Evolutionary conservation across 2,797 vertebrate species (phyloP).

Genomic region (Anguilla obscura): DNA sequence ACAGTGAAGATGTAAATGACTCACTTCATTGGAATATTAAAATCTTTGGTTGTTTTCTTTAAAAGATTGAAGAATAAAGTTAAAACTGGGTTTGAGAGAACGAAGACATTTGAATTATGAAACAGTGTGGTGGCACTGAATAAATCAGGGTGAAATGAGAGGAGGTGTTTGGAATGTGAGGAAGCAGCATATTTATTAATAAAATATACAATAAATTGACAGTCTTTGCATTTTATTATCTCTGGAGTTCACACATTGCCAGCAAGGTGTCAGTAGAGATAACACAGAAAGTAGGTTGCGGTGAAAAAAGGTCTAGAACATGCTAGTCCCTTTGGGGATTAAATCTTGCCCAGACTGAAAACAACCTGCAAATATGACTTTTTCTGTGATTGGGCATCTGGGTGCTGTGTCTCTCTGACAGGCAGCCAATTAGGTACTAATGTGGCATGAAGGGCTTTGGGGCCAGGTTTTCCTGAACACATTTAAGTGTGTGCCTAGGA

Average conservation of each 20-base stretch:
- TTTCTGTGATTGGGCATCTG: background rate
- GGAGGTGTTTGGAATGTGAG: constrained; percentile 58
- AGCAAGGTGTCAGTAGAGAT: constrained; percentile 20
- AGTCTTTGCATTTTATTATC: constrained; percentile 13
- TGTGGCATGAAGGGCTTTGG: constrained; percentile 7
- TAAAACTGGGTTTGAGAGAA: constrained; percentile 33
- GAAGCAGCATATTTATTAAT: constrained; percentile 68
- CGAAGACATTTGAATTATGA: constrained; percentile 59
- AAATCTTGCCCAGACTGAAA: constrained; percentile 16
- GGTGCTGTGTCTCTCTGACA: constrained; percentile 15
- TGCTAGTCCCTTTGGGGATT: background rate
- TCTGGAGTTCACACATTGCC: background rate
- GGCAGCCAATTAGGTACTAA: background rate
- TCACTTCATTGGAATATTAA: constrained; percentile 52
- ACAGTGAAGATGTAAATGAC: constrained; percentile 62
- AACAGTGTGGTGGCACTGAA: constrained; percentile 59
- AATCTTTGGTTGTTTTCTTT: constrained; percentile 39
- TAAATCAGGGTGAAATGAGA: constrained; percentile 55
- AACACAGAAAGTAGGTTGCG: constrained; percentile 7
- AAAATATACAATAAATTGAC: constrained; percentile 41
- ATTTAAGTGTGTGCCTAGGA: background rate
- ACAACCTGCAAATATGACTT: background rate
- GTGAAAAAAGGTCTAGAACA: background rate
- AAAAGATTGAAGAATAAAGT: constrained; percentile 75
- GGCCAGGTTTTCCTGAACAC: background rate